phyloP scores from a whole-genome alignment of 2,113 vertebrate species.

The Microtus ochrogaster region DNA sequence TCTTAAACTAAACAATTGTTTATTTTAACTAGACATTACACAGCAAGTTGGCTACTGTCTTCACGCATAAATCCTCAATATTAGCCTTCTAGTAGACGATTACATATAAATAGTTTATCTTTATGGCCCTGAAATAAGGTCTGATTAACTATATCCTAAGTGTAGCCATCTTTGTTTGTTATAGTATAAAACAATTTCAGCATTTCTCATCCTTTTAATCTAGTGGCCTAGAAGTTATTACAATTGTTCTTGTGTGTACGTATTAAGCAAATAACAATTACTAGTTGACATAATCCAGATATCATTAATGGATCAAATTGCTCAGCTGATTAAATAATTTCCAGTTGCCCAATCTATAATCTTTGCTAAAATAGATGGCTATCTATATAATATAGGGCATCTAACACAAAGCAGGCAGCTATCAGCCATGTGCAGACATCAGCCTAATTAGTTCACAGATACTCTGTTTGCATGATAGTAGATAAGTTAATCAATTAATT shows the following conservation, averaged over 20 bases:
- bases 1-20: slow-evolving; percentile 17
- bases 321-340: background rate
- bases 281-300: slow-evolving; percentile 31
- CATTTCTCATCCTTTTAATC: background rate
- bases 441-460: background rate
- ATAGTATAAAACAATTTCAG: slow-evolving; percentile 36
- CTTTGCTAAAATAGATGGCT: slow-evolving; percentile 5
- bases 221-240: background rate
- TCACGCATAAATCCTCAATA: slow-evolving; percentile 12
- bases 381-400: background rate
- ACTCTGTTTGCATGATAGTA: background rate
- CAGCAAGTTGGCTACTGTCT: background rate
- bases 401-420: background rate
- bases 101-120: background rate
- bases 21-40: slow-evolving; percentile 34
- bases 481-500: background rate
- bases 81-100: background rate
- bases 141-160: slow-evolving; percentile 13
- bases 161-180: slow-evolving; percentile 25
- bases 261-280: slow-evolving; percentile 29
- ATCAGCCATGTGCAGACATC: background rate
- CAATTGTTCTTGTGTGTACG: background rate
- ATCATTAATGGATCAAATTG: background rate
- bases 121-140: background rate
- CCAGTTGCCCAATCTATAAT: background rate